These are phyloP conservation scores for Bagarius yarrelli DNA, from an alignment of 2,113 vertebrate genomes.

Conservation along the genomic window DNA sequence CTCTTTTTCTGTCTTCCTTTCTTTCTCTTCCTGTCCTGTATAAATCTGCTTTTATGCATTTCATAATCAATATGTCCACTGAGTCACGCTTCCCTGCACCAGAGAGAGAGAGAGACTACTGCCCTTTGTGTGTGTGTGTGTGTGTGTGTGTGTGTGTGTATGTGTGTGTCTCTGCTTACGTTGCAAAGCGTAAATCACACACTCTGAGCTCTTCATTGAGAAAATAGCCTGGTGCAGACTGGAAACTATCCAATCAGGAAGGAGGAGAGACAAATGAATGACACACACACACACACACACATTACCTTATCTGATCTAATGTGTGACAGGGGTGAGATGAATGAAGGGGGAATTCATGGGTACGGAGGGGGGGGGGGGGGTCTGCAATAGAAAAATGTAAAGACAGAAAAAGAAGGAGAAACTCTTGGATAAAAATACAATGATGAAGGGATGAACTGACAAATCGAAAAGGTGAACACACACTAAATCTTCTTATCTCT, in stretches of 20 bases:
- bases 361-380: too few relatives aligned
- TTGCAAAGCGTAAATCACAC: slow-evolving; percentile 50
- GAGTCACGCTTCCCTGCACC: slow-evolving; percentile 30
- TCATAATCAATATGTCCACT: slow-evolving; percentile 51
- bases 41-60: slow-evolving; percentile 49
- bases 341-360: too few relatives aligned
- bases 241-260: slow-evolving; percentile 41
- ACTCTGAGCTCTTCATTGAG: slow-evolving; percentile 51
- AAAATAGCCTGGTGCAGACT: slow-evolving; percentile 48
- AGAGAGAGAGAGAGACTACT: slow-evolving; percentile 7
- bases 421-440: too few relatives aligned
- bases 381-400: too few relatives aligned
- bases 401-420: too few relatives aligned
- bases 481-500: too few relatives aligned
- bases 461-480: too few relatives aligned
- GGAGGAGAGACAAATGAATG: slow-evolving; percentile 34
- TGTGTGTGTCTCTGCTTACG: slow-evolving; percentile 16
- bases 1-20: background rate
- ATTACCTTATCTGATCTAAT: too few relatives aligned
- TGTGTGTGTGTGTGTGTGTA: slow-evolving; percentile 23
- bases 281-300: slow-evolving; percentile 35
- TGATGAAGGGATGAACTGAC: too few relatives aligned
- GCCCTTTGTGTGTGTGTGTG: slow-evolving; percentile 31
- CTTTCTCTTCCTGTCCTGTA: background rate
- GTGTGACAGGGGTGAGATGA: too few relatives aligned